Base-by-base conservation (phyloP, 2,888 invertebrate genomes). In the Clepsis dumicolana region DNA sequence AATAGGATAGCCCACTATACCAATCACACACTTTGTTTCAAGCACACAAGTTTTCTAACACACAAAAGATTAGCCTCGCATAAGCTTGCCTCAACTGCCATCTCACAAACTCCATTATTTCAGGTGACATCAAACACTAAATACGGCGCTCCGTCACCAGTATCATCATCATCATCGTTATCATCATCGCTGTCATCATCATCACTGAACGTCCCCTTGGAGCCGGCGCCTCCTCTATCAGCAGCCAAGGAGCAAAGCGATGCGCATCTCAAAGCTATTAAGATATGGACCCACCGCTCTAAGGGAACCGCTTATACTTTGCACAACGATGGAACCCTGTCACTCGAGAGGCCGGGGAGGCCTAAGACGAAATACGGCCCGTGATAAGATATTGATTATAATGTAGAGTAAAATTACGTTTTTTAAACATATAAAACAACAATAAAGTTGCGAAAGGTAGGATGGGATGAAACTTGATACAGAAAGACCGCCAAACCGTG, bases 231-330 rank as follows among this genome's bases (percentile, higher is more conserved):
- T 0, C 81, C 87, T 0, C 63, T 71, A 1, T 84, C 87, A 18
- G 82, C 78, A 1, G 90, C 86, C 0, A 79, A 75, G 8, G 84
- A 86, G 4, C 90, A 91, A 65, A 91, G 91, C 61, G 93, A 93
- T 63, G 91, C 93, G 0, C 90, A 93, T 70, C 82, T 92, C 1
- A 93, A 92, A 72, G 93, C 92, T 2, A 81, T 77, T 4, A 88
- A 85, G 72, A 92, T 94, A 50, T 93, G 93, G 91, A 88, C 91
- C 1, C 90, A 93, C 67, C 85, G 75, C 38, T 94, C 94, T 0
- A 85, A 82, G 52, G 94, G 93, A 8, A 86, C 87, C 0, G 93
- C 94, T 0, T 94, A 93, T 64, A 89, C 88, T 0, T 71, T 94
- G 10, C 90, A 94, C 61, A 80, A 87, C 8, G 93, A 94, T 71